Percentiles rank a stretch among this genome's conserved stretches.
These are phyloP conservation scores for Solenodon paradoxus DNA, from an alignment of 2,113 vertebrate genomes.

Conservation along the genomic window DNA sequence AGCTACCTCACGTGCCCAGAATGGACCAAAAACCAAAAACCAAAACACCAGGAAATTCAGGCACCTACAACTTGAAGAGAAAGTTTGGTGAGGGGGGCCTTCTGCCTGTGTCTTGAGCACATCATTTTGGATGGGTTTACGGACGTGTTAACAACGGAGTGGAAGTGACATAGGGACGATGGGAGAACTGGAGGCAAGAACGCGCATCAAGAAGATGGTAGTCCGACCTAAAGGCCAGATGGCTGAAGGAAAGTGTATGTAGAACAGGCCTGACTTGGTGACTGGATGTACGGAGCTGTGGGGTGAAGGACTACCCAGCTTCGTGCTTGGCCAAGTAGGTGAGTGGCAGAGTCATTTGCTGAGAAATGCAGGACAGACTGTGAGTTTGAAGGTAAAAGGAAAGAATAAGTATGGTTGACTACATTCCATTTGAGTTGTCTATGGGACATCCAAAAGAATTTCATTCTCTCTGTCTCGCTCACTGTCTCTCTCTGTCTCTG, in stretches of 20 bases:
- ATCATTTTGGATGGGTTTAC: not conserved
- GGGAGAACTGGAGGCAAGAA: not conserved
- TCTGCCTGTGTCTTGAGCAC: not conserved
- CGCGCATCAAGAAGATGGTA: not conserved
- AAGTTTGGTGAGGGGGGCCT: not conserved
- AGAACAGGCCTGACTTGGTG: not conserved
- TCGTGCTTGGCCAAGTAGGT: not conserved
- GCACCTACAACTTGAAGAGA: not conserved
- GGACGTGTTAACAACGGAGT: not conserved
- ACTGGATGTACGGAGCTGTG: not conserved
- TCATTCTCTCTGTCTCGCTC: too few relatives aligned
- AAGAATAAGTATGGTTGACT: not conserved
- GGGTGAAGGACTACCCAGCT: not conserved
- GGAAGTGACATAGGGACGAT: not conserved
- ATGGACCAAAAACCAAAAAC: not conserved
- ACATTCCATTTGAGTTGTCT: not conserved
- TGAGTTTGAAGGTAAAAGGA: not conserved
- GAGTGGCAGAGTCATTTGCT: not conserved
- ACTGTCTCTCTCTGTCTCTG: too few relatives aligned
- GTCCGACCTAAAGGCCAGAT: not conserved
- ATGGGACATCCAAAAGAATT: not conserved
- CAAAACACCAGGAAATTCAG: not conserved
- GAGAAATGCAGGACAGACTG: not conserved
- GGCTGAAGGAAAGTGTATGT: not conserved
- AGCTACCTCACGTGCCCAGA: not conserved